Evolutionary conservation across 2,888 invertebrate genomes (phyloP).

Genomic region (Drosophila kokeensis): DNA sequence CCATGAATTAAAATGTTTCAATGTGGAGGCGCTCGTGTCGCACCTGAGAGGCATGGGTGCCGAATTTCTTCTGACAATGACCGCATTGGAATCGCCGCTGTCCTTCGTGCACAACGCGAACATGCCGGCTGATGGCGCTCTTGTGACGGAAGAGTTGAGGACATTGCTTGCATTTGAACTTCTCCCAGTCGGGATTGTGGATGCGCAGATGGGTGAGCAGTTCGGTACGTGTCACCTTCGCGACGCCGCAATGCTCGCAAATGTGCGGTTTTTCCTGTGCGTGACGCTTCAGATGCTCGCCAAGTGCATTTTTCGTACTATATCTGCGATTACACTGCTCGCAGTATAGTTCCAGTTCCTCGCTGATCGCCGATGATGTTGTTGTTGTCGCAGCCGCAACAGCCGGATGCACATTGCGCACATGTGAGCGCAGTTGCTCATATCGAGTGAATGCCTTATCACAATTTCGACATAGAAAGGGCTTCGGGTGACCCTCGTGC

Average conservation of each 20-base stretch:
- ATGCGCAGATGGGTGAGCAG: conserved; percentile 81
- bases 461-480: conserved; percentile 79
- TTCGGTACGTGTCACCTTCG: conserved; percentile 82
- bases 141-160: conserved; percentile 82
- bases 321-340: conserved; percentile 77
- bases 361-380: conserved; percentile 6
- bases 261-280: conserved; percentile 78
- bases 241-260: conserved; percentile 81
- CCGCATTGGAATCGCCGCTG: conserved; percentile 76
- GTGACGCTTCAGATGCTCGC: conserved; percentile 82
- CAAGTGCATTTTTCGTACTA: conserved; percentile 81
- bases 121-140: conserved; percentile 78
- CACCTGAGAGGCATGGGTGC: conserved; percentile 78
- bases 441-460: conserved; percentile 77
- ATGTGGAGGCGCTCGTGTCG: conserved; percentile 78
- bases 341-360: conserved; percentile 62
- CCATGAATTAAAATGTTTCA: conserved; percentile 23
- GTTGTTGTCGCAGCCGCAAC: conserved; percentile 8
- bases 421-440: conserved; percentile 73
- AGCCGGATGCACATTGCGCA: conserved; percentile 64
- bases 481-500: conserved; percentile 78
- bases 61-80: conserved; percentile 79
- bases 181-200: conserved; percentile 80
- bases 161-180: conserved; percentile 81
- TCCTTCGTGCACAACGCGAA: conserved; percentile 82